A percentile compares a stretch with the other conserved stretches of the same genome.
These are phyloP conservation scores for Nasua narica DNA, from an alignment of 2,797 vertebrate species.

Conservation along the genomic window DNA sequence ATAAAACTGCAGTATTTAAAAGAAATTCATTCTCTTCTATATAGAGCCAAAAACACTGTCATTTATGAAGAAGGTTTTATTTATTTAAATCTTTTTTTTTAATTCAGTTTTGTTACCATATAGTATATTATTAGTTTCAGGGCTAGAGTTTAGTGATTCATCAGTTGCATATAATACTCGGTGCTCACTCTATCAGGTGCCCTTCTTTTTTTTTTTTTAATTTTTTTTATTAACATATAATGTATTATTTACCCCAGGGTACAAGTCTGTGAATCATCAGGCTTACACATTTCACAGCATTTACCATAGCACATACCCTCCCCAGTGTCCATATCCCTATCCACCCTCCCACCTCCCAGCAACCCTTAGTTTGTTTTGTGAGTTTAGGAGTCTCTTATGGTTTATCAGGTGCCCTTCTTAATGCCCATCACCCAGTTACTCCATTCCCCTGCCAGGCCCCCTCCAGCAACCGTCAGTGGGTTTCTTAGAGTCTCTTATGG, in stretches of 20 bases:
- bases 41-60: not conserved
- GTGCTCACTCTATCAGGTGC: not conserved
- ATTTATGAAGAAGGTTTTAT: not conserved
- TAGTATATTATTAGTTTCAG: not conserved
- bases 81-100: not conserved
- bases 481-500: not conserved
- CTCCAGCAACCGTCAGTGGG: not conserved
- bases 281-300: too few relatives aligned
- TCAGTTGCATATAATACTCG: not conserved
- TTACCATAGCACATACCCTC: too few relatives aligned
- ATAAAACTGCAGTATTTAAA: not conserved
- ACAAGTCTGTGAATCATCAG: too few relatives aligned
- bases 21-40: not conserved
- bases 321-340: too few relatives aligned
- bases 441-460: not conserved
- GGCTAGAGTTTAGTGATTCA: not conserved
- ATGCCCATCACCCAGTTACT: not conserved
- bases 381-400: too few relatives aligned
- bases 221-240: too few relatives aligned
- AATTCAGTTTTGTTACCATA: not conserved
- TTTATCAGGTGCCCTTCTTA: too few relatives aligned
- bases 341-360: too few relatives aligned
- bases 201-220: too few relatives aligned
- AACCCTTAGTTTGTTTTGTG: too few relatives aligned
- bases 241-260: too few relatives aligned